Evolutionary conservation across 2,888 invertebrate species (phyloP), one percentile per base, ranked within the genome.

Genomic region (Tineola bisselliella): DNA sequence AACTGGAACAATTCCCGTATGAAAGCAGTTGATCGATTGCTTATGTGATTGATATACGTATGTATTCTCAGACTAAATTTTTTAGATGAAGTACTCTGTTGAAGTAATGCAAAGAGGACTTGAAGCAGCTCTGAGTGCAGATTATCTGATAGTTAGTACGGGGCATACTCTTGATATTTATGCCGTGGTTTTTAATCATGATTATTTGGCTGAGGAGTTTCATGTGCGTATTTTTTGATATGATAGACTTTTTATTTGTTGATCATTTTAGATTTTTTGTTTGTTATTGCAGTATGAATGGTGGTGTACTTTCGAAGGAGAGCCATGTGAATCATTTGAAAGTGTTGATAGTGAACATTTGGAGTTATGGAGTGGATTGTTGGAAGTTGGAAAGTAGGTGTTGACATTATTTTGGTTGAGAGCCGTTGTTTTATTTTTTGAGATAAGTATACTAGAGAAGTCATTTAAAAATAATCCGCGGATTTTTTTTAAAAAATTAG

Each of bases 1-100:
- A n/a, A n/a, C n/a, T n/a, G n/a, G n/a, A n/a, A n/a, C n/a, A n/a
- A n/a, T n/a, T n/a, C n/a, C n/a, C n/a, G n/a, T n/a, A n/a, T n/a
- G n/a, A n/a, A n/a, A n/a, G n/a, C n/a, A n/a, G n/a, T n/a, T n/a
- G n/a, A n/a, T n/a, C n/a, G n/a, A n/a, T n/a, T n/a, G n/a, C n/a
- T n/a, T n/a, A n/a, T n/a, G n/a, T n/a, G n/a, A n/a, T n/a, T n/a
- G n/a, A n/a, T n/a, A n/a, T n/a, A n/a, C n/a, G n/a, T n/a, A n/a
- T n/a, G n/a, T n/a, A n/a, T n/a, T n/a, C n/a, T n/a, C n/a, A n/a
- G n/a, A n/a, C 43, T 11, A n/a, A 15, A 5, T 33, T n/a, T 73
- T 72, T 62, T 68, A 80, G 79, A 71, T 68, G 18, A 8, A 67
- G 64, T 52, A 61, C 78, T 8, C 69, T 70, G 1, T 67, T 78